These are phyloP conservation scores for Tipula unca DNA, from an alignment of 2,888 invertebrate genomes.

Conservation along the genomic window DNA sequence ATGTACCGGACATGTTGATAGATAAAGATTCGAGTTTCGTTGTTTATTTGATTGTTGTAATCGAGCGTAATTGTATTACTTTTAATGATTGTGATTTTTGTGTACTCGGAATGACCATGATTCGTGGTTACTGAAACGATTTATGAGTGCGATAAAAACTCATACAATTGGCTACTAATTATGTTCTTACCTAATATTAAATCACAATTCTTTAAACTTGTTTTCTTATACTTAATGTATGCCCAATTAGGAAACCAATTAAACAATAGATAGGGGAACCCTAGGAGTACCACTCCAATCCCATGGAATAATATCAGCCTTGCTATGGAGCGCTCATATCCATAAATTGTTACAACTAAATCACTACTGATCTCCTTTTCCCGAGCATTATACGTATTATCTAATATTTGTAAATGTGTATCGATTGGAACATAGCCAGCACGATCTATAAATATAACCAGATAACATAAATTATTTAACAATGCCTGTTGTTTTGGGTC, in stretches of 20 bases:
- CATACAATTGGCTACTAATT: constrained; percentile 19
- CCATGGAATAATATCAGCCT: constrained; percentile 45
- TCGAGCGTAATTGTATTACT: neutral
- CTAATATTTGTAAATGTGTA: constrained; percentile 15
- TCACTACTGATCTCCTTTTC: neutral
- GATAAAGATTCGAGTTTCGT: constrained; percentile 50
- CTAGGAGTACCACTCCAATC: constrained; percentile 45
- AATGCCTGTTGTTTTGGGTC: neutral
- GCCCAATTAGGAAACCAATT: constrained; percentile 50
- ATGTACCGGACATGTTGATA: constrained; percentile 70
- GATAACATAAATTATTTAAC: neutral
- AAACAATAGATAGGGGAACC: constrained; percentile 49
- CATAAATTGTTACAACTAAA: constrained; percentile 40
- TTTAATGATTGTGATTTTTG: neutral
- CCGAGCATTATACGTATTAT: neutral
- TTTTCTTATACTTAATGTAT: constrained; percentile 47
- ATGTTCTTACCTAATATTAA: constrained; percentile 44
- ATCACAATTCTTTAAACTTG: constrained; percentile 48
- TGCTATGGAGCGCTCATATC: constrained; percentile 44
- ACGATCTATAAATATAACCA: neutral
- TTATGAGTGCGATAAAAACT: neutral
- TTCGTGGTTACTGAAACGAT: constrained; percentile 15
- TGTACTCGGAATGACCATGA: neutral
- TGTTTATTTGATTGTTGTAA: neutral
- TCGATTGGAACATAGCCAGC: constrained; percentile 16